These are phyloP conservation scores for Phyllostomus discolor DNA, from an alignment of 2,113 vertebrate species.

Conservation along the genomic window DNA sequence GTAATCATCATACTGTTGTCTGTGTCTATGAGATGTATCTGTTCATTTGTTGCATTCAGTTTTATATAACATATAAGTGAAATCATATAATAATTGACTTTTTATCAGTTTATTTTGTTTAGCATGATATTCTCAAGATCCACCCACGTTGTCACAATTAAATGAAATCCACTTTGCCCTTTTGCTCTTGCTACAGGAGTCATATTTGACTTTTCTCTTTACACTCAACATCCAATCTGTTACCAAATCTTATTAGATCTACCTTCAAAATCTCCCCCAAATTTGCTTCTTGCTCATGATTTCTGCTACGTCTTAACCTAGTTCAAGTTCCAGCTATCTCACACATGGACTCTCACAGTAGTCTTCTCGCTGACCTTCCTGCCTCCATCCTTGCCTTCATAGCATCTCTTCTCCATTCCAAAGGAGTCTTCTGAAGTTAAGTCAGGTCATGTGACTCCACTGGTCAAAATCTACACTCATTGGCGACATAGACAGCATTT, in stretches of 20 bases:
- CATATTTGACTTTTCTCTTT: neutral
- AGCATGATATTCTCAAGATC: neutral
- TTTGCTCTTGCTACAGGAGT: neutral
- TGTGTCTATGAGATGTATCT: neutral
- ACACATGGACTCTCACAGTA: no score
- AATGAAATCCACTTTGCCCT: neutral
- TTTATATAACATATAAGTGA: neutral
- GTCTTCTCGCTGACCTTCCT: neutral
- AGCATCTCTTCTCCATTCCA: neutral
- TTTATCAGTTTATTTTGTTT: neutral
- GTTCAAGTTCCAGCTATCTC: neutral
- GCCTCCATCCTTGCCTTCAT: neutral
- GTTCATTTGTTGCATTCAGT: neutral
- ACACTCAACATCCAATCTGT: neutral
- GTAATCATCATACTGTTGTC: neutral
- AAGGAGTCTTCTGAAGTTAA: neutral
- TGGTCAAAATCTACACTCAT: neutral
- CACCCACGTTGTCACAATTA: neutral
- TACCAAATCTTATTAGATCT: neutral
- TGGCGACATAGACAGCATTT: neutral
- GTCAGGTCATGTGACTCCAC: neutral
- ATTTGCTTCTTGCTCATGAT: neutral
- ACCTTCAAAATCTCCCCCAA: neutral
- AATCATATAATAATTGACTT: neutral
- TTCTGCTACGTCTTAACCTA: neutral